Evolutionary conservation across 2,797 vertebrate species (phyloP).

Genomic region (Anolis apletophallus): DNA sequence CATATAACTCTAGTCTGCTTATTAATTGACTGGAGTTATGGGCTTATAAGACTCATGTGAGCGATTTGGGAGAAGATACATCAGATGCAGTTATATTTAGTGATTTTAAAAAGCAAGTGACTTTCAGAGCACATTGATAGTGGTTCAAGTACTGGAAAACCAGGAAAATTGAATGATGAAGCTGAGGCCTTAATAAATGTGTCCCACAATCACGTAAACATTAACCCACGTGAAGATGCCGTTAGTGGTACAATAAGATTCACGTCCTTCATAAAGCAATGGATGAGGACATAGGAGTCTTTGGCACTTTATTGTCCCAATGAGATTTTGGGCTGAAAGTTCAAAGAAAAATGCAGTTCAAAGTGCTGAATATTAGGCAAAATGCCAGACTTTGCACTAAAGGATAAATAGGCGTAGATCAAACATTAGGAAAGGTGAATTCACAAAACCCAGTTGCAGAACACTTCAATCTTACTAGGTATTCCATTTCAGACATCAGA

Average conservation of each 20-base stretch:
- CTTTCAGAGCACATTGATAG: not conserved
- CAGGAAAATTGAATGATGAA: not conserved
- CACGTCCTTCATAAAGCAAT: not conserved
- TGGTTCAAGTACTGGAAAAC: not conserved
- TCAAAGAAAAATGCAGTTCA: not conserved
- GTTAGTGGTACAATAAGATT: not conserved
- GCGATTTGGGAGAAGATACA: not conserved
- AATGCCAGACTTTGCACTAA: too few relatives aligned
- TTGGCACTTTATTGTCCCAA: not conserved
- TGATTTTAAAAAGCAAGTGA: not conserved
- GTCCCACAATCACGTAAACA: not conserved
- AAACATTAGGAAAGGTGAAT: too few relatives aligned
- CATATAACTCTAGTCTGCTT: not conserved
- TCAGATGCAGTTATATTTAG: not conserved
- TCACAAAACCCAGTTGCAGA: too few relatives aligned
- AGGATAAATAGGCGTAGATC: too few relatives aligned
- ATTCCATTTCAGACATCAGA: too few relatives aligned
- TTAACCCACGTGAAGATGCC: not conserved
- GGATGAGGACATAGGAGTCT: not conserved
- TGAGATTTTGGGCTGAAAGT: not conserved
- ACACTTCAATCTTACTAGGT: too few relatives aligned
- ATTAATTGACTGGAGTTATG: not conserved
- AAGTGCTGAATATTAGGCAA: too few relatives aligned
- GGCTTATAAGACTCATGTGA: not conserved
- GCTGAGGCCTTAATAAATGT: not conserved